phyloP scores from a whole-genome alignment of 2,888 invertebrate genomes.

The Chloroclystis v-ata region DNA sequence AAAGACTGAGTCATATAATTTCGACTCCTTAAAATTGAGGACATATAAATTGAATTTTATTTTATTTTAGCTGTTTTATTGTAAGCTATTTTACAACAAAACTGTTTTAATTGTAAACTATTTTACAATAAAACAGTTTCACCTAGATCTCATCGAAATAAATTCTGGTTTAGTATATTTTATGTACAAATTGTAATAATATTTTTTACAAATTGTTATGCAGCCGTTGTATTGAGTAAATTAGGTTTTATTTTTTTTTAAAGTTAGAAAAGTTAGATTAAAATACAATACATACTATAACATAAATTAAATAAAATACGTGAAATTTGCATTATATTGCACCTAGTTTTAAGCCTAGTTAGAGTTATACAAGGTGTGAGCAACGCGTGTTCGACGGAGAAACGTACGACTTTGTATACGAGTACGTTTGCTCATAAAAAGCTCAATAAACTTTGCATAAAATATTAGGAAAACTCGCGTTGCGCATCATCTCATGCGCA shows the following conservation, averaged over 20 bases:
- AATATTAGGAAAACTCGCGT: conserved; percentile 26
- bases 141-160: background rate
- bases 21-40: conserved; percentile 5
- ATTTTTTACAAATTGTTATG: background rate
- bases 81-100: background rate
- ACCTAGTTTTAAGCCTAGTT: conserved; percentile 60
- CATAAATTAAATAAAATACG: conserved; percentile 44
- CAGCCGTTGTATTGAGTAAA: background rate
- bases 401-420: background rate
- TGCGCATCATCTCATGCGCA: conserved; percentile 50
- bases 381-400: conserved; percentile 30
- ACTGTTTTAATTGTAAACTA: background rate
- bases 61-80: background rate
- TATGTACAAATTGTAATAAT: background rate
- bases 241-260: background rate
- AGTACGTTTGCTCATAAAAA: background rate
- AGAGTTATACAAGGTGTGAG: conserved; percentile 45
- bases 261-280: background rate
- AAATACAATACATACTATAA: conserved; percentile 45
- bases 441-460: background rate
- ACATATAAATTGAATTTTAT: background rate
- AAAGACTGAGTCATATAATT: conserved; percentile 27
- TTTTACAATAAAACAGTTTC: background rate
- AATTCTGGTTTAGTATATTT: background rate
- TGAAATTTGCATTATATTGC: conserved; percentile 67